Conservation (phyloP, 2,888 invertebrate genomes). For the Amphipyra berbera region DNA sequence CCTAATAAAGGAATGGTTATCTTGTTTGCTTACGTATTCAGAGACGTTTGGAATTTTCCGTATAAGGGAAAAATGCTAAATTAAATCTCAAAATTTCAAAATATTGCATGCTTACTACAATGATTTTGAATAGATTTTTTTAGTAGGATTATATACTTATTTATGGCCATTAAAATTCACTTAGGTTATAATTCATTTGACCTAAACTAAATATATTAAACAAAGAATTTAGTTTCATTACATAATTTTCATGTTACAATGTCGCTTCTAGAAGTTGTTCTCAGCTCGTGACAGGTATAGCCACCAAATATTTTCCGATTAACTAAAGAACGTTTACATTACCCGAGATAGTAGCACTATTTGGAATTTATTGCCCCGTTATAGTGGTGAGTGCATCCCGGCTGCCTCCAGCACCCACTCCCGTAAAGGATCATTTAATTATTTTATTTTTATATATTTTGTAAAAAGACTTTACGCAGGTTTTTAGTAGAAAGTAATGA, state of each 20-base stretch:
- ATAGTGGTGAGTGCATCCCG: conserved; percentile 81
- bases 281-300: conserved; percentile 52
- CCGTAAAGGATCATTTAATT: conserved; percentile 54
- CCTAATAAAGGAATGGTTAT: no score
- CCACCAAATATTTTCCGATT: conserved; percentile 80
- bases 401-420: conserved; percentile 63
- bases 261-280: conserved; percentile 40
- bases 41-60: no score
- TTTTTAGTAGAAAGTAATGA: neutral
- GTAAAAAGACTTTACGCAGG: neutral
- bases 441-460: conserved; percentile 13
- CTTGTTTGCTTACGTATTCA: no score
- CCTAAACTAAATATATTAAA: no score
- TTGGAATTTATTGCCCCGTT: conserved; percentile 83
- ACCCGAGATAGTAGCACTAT: conserved; percentile 80
- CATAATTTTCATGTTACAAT: conserved; percentile 12
- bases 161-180: no score
- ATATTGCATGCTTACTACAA: no score
- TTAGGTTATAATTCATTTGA: no score
- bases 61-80: no score
- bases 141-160: no score
- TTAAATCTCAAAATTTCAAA: no score
- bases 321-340: conserved; percentile 81
- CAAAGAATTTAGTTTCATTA: no score
- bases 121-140: no score